phyloP scores from a whole-genome alignment of 2,113 vertebrate species.

The Tragulus kanchil region DNA sequence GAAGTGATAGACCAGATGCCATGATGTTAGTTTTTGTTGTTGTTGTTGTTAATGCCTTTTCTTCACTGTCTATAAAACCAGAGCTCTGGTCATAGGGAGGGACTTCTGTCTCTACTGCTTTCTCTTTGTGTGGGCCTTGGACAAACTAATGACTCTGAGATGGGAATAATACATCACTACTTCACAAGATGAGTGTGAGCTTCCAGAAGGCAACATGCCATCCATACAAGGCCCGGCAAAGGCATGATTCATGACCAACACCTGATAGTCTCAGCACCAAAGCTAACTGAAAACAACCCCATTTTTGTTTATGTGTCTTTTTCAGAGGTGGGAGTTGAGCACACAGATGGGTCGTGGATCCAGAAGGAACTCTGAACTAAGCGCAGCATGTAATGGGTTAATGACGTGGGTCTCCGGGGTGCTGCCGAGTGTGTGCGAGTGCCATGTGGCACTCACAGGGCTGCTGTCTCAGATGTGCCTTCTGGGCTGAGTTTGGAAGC shows the following conservation, averaged over 20 bases:
- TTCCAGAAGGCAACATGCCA: fast-evolving
- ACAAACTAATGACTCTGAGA: background rate
- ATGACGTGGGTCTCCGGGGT: background rate
- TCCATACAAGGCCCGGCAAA: fast-evolving
- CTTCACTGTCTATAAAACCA: background rate
- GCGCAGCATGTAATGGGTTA: fast-evolving
- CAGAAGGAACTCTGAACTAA: background rate
- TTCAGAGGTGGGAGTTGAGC: no score
- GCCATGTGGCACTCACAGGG: no score
- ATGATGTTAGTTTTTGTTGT: background rate
- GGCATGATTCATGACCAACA: fast-evolving
- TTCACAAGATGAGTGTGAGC: background rate
- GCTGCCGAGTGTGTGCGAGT: background rate
- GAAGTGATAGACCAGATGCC: background rate
- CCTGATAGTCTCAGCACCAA: background rate
- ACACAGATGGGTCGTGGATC: no score
- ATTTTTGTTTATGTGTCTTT: background rate
- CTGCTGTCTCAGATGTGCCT: background rate
- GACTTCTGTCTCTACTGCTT: background rate
- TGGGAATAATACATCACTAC: fast-evolving
- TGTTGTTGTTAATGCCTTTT: background rate
- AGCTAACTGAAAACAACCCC: background rate
- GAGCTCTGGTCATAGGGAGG: background rate
- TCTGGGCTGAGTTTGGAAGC: background rate
- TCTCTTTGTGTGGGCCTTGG: background rate